Conservation (phyloP, 2,888 invertebrate species). For the Polydrusus pterygomalis region DNA sequence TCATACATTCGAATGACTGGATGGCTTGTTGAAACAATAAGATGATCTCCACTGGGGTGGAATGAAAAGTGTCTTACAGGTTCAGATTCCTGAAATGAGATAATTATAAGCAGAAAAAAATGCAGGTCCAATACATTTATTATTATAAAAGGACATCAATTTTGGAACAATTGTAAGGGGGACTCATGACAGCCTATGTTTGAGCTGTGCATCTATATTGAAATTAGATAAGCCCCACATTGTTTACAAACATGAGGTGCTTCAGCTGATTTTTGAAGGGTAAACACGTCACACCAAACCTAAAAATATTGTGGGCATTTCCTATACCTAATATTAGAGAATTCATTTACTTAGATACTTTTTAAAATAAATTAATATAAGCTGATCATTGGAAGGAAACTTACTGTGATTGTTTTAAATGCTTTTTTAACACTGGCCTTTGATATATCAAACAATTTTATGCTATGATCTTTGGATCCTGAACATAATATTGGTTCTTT, state of each 20-base stretch:
- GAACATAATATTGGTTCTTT: conserved; percentile 95
- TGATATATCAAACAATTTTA: conserved; percentile 98
- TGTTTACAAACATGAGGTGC: too few relatives aligned
- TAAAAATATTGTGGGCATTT: too few relatives aligned
- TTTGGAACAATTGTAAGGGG: not conserved
- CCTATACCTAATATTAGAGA: too few relatives aligned
- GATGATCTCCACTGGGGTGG: conserved; percentile 96
- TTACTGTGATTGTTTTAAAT: conserved; percentile 92
- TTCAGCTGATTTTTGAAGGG: too few relatives aligned
- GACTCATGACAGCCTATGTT: not conserved
- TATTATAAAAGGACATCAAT: too few relatives aligned
- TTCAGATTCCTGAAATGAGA: conserved; percentile 87
- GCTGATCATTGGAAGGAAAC: conserved; percentile 21
- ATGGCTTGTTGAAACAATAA: conserved; percentile 95
- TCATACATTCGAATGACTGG: conserved; percentile 94
- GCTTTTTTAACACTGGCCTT: conserved; percentile 99
- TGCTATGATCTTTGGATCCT: conserved; percentile 94
- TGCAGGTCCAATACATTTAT: too few relatives aligned
- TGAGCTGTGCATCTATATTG: too few relatives aligned
- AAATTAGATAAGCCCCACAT: too few relatives aligned
- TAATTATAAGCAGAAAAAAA: not conserved
- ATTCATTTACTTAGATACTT: too few relatives aligned
- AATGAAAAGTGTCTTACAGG: conserved; percentile 93
- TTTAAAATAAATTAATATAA: too few relatives aligned
- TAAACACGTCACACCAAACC: too few relatives aligned